A percentile compares a stretch with the other conserved stretches of the same genome.
phyloP scores from a whole-genome alignment of 92 coral and sea anemone genomes.

The Meandrina meandrites region DNA sequence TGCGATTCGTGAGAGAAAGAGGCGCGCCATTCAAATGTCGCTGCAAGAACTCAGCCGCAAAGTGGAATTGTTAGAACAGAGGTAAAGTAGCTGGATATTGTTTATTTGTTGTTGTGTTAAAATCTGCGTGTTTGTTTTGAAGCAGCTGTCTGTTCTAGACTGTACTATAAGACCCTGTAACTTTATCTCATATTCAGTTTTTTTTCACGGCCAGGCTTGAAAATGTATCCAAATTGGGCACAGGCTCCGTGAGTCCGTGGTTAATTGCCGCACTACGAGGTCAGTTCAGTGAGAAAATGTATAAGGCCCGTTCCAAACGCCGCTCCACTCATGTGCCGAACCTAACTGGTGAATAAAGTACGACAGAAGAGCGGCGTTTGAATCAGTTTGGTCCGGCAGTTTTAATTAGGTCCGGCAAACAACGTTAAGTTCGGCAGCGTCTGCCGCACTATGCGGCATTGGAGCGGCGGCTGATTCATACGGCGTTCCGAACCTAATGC shows the following conservation, averaged over 20 bases:
- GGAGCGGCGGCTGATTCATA: too few relatives aligned
- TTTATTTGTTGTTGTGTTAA: background rate
- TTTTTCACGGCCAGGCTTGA: background rate
- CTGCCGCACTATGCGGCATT: too few relatives aligned
- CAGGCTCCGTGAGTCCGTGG: background rate
- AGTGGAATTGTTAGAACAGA: constrained; percentile 4
- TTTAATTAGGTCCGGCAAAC: too few relatives aligned
- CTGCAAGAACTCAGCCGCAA: background rate
- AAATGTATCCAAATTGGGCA: constrained; percentile 1
- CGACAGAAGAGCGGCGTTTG: too few relatives aligned
- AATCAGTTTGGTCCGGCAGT: too few relatives aligned
- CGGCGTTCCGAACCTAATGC: too few relatives aligned
- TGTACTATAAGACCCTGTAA: too few relatives aligned
- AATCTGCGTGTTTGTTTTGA: background rate
- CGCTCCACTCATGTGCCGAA: too few relatives aligned
- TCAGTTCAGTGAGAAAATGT: background rate
- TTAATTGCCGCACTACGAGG: background rate
- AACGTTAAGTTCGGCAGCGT: too few relatives aligned
- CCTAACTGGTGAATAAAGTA: too few relatives aligned
- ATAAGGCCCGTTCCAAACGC: too few relatives aligned
- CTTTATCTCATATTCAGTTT: background rate
- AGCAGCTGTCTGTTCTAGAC: too few relatives aligned
- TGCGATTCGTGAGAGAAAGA: background rate
- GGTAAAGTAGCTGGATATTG: background rate
- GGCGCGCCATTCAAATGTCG: background rate